Evolutionary conservation across 2,888 invertebrate species (phyloP), one percentile per base, ranked within the genome.

Genomic region (Heliconius hortense): DNA sequence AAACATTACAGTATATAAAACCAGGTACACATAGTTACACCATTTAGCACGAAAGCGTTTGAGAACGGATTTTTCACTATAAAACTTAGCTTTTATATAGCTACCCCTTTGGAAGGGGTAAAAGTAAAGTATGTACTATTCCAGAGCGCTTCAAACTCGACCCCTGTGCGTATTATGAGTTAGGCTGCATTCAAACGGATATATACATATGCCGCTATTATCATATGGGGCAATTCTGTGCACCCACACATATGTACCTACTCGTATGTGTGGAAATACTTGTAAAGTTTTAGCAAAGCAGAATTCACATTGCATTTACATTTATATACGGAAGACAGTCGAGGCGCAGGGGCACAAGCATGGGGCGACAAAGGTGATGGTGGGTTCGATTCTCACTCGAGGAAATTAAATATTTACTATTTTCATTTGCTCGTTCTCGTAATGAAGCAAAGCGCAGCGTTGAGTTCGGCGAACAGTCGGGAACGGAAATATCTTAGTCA

Each of bases 41-140:
- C 53, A 69, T 74, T 74, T 56, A 68, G 68, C 63, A 74, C 72
- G 69, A 77, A 77, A 75, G 71, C 76, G 48, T 72, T 72, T 77
- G 56, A 69, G 75, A 69, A 60, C 72, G 69, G 75, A 68, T 77
- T 75, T 75, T 60, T 39, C 60, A 63, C 76, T 76, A 69, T 75
- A 69, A 75, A 77, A 72, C 72, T 70, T 75, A 72, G 72, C 72
- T 53, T 77, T 74, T 72, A 71, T 59, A 71, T 75, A 75, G 72
- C 68, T 77, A 74, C 74, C 76, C 74, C 76, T 67, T 78, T 67
- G 73, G 39, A 76, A 78, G 66, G 74, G 76, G 76, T 62, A 71
- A 67, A 72, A 75, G 73, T 35, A 64, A 73, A 43, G 68, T 73
- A 68, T 64, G 63, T 68, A 63, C 73, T 78, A 73, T 76, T 70